phyloP scores from a whole-genome alignment of 2,113 vertebrate species.

The Urocitellus parryii region DNA sequence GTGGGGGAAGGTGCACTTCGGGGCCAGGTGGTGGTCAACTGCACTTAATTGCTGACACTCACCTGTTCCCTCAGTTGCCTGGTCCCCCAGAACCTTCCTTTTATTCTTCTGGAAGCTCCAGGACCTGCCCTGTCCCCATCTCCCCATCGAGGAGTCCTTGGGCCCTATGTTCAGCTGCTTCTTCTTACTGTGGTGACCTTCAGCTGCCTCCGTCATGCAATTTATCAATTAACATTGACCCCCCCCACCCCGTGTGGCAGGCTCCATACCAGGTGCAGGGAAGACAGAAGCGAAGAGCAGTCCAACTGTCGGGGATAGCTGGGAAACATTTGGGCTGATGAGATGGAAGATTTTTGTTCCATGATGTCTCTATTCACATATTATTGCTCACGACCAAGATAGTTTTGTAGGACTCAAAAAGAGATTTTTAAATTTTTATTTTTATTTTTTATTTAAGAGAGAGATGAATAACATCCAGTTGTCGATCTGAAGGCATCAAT shows the following conservation, averaged over 20 bases:
- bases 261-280: background rate
- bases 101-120: background rate
- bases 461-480: background rate
- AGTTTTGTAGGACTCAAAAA: slow-evolving; percentile 14
- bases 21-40: background rate
- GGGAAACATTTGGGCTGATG: background rate
- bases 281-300: background rate
- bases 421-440: background rate
- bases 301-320: background rate
- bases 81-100: fast-evolving
- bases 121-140: background rate
- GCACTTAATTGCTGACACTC: too few relatives aligned
- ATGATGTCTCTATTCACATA: background rate
- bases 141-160: background rate
- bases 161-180: background rate
- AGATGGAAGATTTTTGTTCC: background rate
- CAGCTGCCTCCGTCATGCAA: background rate
- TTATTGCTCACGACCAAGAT: background rate
- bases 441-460: background rate
- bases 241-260: background rate
- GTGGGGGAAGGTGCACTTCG: background rate
- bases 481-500: background rate
- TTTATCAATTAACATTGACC: background rate
- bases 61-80: background rate
- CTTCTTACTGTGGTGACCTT: background rate